A percentile compares a stretch with the other conserved stretches of the same genome.
These are phyloP conservation scores for Nerophis ophidion DNA, from an alignment of 2,113 vertebrate genomes.

Conservation along the genomic window DNA sequence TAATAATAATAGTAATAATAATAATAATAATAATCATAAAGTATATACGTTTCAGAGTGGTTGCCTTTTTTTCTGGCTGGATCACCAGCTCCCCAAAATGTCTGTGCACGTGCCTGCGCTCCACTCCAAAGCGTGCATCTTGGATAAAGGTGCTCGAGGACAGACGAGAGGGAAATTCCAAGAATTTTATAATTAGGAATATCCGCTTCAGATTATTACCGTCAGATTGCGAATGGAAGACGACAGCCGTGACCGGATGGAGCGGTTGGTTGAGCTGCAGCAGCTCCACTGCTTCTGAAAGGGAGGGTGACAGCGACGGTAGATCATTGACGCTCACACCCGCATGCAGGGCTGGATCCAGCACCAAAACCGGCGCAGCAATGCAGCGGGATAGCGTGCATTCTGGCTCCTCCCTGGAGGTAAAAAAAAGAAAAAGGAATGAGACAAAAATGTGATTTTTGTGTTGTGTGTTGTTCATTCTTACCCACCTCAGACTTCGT, in stretches of 20 bases:
- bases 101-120: too few relatives aligned
- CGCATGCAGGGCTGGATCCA: constrained; percentile 82
- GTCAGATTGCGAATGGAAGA: constrained; percentile 82
- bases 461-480: constrained; percentile 35
- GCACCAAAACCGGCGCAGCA: constrained; percentile 86
- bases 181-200: too few relatives aligned
- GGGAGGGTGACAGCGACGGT: constrained; percentile 23
- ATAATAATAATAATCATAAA: too few relatives aligned
- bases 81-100: too few relatives aligned
- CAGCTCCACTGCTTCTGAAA: constrained; percentile 79
- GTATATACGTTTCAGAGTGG: too few relatives aligned
- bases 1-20: too few relatives aligned
- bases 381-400: constrained; percentile 93
- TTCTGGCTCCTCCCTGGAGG: constrained; percentile 78
- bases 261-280: constrained; percentile 85
- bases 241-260: constrained; percentile 82
- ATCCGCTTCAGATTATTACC: constrained; percentile 63
- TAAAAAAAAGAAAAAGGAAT: constrained; percentile 16
- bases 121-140: too few relatives aligned
- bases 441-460: too few relatives aligned
- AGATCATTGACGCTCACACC: constrained; percentile 85
- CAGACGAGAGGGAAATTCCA: too few relatives aligned
- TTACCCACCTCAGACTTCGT: constrained; percentile 83
- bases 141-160: too few relatives aligned
- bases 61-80: too few relatives aligned